Evolutionary conservation across 1,140 invertebrate genomes (phyloP).

Genomic region (Pseudomyrmex sp.): DNA sequence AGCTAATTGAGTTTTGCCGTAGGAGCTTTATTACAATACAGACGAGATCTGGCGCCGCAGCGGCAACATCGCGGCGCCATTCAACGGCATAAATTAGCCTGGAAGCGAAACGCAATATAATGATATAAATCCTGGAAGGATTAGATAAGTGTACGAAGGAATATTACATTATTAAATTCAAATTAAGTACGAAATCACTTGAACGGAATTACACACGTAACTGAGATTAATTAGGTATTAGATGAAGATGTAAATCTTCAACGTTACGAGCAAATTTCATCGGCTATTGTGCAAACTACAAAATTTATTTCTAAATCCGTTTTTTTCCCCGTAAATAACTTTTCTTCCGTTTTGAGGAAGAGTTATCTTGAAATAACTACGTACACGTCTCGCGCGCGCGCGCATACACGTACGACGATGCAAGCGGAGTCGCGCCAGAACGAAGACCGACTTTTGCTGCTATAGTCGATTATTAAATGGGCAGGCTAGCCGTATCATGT

Average conservation of each 20-base stretch:
- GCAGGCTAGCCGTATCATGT: slow-evolving; percentile 42
- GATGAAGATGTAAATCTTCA: too few relatives aligned
- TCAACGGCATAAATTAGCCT: background rate
- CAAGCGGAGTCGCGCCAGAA: background rate
- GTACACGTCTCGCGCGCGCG: background rate
- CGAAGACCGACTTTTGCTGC: slow-evolving; percentile 17
- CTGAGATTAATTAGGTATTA: background rate
- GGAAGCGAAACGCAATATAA: background rate
- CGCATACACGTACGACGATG: background rate
- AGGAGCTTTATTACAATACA: background rate
- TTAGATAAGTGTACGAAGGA: background rate
- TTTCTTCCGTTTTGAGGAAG: background rate
- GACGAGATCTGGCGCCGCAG: background rate
- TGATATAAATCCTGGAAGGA: slow-evolving; percentile 12
- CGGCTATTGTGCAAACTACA: background rate
- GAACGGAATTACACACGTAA: background rate
- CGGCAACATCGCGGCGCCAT: background rate
- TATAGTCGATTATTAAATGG: slow-evolving; percentile 42
- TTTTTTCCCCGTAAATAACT: background rate
- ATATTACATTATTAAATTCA: too few relatives aligned
- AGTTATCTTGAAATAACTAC: background rate
- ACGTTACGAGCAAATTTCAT: background rate
- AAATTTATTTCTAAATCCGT: background rate
- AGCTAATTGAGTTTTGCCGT: slow-evolving; percentile 17
- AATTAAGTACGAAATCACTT: too few relatives aligned